Percentiles rank a stretch among this genome's conserved stretches.
Conservation (phyloP, 2,113 vertebrate species). For the Nannobrachium achirus region DNA sequence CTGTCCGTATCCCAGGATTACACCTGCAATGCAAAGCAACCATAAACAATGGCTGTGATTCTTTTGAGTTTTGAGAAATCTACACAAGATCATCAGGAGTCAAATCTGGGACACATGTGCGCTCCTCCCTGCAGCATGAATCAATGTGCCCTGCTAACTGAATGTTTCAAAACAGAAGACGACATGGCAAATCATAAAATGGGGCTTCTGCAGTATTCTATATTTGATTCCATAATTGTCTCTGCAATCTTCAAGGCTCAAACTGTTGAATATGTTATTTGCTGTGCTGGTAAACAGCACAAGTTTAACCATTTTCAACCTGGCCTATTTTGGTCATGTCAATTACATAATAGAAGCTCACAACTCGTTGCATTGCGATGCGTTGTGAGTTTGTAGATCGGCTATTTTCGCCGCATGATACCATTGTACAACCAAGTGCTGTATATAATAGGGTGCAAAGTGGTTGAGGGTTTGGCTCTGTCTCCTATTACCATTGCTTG, state of each 20-base stretch:
- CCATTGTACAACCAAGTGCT: no score
- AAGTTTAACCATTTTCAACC: not conserved
- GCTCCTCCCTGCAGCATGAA: conserved; percentile 2
- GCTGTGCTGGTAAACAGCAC: conserved; percentile 76
- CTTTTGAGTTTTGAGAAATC: conserved; percentile 26
- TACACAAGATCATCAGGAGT: conserved; percentile 3
- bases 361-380: no score
- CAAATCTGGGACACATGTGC: conserved; percentile 13
- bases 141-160: conserved; percentile 25
- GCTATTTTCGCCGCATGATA: no score
- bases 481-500: conserved; percentile 54
- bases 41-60: conserved; percentile 27
- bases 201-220: not conserved
- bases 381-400: no score
- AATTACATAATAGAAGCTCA: no score
- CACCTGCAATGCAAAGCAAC: conserved; percentile 42
- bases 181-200: conserved; percentile 9
- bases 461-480: conserved; percentile 71
- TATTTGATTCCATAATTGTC: conserved; percentile 10
- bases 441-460: no score
- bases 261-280: conserved; percentile 58
- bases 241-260: not conserved
- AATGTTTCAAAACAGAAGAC: not conserved
- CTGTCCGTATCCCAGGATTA: conserved; percentile 33
- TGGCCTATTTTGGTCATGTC: no score